Conservation (phyloP, 2,797 vertebrate species). For the Bradypus variegatus region DNA sequence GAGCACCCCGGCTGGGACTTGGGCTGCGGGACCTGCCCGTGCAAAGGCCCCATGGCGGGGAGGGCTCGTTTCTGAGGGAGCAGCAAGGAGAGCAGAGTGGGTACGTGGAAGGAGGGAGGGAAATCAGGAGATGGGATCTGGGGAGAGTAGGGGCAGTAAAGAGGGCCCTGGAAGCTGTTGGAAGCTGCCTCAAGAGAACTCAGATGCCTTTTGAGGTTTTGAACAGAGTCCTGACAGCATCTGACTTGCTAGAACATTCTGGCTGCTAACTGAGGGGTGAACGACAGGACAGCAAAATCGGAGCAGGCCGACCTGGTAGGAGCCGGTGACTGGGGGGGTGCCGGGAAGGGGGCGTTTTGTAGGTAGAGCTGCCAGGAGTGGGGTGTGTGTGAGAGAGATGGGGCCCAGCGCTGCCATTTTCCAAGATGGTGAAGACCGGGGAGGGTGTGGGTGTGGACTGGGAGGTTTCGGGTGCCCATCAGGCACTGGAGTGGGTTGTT, state of each 20-base stretch:
- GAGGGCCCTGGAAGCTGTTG: rapidly evolving
- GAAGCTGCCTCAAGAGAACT: not conserved
- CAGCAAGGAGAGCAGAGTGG: not conserved
- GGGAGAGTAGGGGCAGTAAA: rapidly evolving
- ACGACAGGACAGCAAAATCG: not conserved
- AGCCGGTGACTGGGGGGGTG: not conserved
- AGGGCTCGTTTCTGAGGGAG: not conserved
- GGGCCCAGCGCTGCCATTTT: not conserved
- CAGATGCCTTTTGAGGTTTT: not conserved
- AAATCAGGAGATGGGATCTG: not conserved
- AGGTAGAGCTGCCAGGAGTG: rapidly evolving
- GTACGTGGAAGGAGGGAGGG: no score
- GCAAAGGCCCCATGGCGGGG: not conserved
- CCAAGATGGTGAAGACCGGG: not conserved
- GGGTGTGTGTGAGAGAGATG: no score
- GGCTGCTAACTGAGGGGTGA: not conserved
- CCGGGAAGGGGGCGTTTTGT: not conserved
- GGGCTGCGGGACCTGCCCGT: rapidly evolving
- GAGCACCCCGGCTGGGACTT: not conserved
- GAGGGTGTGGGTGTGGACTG: not conserved
- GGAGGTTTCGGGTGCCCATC: rapidly evolving
- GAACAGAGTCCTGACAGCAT: not conserved
- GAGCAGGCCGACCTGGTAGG: not conserved
- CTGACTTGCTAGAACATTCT: not conserved
- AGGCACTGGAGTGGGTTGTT: no score